Evolutionary conservation across 23 tunicate species (phyloP), one percentile per base, ranked within the genome.

Genomic region (Clavelina lepadiformis): DNA sequence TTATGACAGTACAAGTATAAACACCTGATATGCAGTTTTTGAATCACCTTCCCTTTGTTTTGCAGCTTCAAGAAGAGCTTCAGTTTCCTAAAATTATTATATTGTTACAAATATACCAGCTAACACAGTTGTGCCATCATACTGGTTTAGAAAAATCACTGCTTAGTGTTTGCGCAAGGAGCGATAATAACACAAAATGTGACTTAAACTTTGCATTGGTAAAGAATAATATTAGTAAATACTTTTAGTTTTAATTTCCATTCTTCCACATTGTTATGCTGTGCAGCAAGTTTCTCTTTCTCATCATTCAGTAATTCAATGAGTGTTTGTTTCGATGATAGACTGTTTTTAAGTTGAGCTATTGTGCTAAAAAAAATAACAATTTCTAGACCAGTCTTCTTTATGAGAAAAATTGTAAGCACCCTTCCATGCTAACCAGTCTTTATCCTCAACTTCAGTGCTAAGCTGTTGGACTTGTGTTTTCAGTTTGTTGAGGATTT

Each of bases 231-330:
- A n/a, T n/a, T n/a, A n/a, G n/a, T n/a, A n/a, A n/a, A n/a, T n/a
- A n/a, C n/a, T n/a, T n/a, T n/a, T n/a, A n/a, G n/a, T n/a, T n/a
- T n/a, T n/a, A n/a, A n/a, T n/a, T n/a, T n/a, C n/a, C n/a, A n/a
- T n/a, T n/a, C n/a, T n/a, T n/a, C n/a, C n/a, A n/a, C n/a, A n/a
- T n/a, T n/a, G n/a, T n/a, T n/a, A n/a, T n/a, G n/a, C n/a, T n/a
- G n/a, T n/a, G n/a, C n/a, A n/a, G n/a, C n/a, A n/a, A n/a, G n/a
- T n/a, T n/a, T n/a, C 63, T 73, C 57, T 47, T 88, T 88, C 45
- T 80, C 96, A 23, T 88, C 96, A 32, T 56, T 73, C 0, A 88
- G 58, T 2, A 72, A 28, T 45, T 88, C 88, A 27, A 88, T 80
- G 57, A 88, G 49, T 19, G 78, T 52, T 50, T 80, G 82, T 33